Conservation (phyloP, 2,797 vertebrate species). For the Oophaga sylvatica region DNA sequence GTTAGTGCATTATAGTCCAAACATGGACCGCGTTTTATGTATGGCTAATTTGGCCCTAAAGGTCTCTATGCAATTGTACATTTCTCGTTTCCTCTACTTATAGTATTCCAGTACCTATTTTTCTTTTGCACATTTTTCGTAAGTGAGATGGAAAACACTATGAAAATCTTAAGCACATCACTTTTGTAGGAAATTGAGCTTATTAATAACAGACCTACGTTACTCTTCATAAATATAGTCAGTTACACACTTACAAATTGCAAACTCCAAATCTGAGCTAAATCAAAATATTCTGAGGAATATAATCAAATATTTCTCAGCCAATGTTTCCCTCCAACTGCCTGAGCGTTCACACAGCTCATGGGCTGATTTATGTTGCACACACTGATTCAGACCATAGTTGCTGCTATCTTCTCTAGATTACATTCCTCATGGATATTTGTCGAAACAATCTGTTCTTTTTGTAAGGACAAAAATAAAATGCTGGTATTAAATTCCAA, state of each 20-base stretch:
- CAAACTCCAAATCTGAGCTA: background rate
- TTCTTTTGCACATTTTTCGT: no score
- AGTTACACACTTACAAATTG: background rate
- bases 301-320: slow-evolving; percentile 13
- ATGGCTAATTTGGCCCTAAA: no score
- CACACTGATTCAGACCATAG: slow-evolving; percentile 34
- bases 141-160: no score
- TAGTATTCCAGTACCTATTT: no score
- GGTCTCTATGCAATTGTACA: no score
- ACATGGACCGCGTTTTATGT: no score
- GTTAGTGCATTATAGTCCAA: no score
- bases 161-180: background rate
- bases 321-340: slow-evolving; percentile 30
- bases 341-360: slow-evolving; percentile 2
- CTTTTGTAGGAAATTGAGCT: background rate
- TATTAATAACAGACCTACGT: background rate
- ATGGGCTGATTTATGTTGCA: slow-evolving; percentile 42
- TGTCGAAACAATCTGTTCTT: slow-evolving; percentile 56
- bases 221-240: background rate
- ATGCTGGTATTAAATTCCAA: slow-evolving; percentile 46
- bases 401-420: slow-evolving; percentile 42
- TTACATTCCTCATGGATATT: slow-evolving; percentile 51
- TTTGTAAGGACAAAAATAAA: slow-evolving; percentile 55
- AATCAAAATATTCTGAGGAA: slow-evolving; percentile 1
- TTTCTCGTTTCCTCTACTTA: background rate